A percentile compares a stretch with the other conserved stretches of the same genome.
Evolutionary conservation across 2,113 vertebrate genomes (phyloP).

Genomic region (Microcebus ravelobensis): DNA sequence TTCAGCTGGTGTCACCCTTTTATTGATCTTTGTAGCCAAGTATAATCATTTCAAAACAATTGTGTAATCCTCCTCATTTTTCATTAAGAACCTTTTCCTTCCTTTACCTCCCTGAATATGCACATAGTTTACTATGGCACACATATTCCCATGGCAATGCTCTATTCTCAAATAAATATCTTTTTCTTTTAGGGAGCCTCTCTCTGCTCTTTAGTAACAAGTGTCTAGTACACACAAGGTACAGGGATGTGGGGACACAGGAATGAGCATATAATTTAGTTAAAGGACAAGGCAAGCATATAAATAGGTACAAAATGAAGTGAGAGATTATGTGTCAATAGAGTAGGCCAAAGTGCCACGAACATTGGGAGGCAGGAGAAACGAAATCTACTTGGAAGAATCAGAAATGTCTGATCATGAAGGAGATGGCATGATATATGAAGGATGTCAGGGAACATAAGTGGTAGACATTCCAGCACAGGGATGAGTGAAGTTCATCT

Average conservation of each 20-base stretch:
- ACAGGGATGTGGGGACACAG: fast-evolving
- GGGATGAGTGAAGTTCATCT: too few species aligned
- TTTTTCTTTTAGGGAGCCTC: not conserved
- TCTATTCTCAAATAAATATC: not conserved
- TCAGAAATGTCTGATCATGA: constrained; percentile 6
- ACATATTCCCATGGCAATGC: not conserved
- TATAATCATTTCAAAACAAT: not conserved
- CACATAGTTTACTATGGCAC: not conserved
- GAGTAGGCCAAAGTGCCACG: not conserved
- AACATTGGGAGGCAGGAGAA: not conserved
- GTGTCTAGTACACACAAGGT: not conserved
- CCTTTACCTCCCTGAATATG: not conserved
- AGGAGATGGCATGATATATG: not conserved
- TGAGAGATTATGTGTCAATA: not conserved
- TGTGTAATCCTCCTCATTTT: not conserved
- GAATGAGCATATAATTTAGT: not conserved
- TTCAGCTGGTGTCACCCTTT: not conserved
- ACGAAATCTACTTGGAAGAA: not conserved
- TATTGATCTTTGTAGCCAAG: not conserved
- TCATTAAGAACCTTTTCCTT: not conserved
- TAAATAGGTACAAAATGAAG: not conserved
- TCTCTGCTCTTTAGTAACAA: not conserved
- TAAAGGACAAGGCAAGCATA: not conserved
- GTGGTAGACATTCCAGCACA: not conserved
- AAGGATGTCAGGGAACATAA: not conserved